A percentile compares a stretch with the other conserved stretches of the same genome.
Conservation (phyloP, 2,888 invertebrate genomes). For the Eristalinus aeneus region DNA sequence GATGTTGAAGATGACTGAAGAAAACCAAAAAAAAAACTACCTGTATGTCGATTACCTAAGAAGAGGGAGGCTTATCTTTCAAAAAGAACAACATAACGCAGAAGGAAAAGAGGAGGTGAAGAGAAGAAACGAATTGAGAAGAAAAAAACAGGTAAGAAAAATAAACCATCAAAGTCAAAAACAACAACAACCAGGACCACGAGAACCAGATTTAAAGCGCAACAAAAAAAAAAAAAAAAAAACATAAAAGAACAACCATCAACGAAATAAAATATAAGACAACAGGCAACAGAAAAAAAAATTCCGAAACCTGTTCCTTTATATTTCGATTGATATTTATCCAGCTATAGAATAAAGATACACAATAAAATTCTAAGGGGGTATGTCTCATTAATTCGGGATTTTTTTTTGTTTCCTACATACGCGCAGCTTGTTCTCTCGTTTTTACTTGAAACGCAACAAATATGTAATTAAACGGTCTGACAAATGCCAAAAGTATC, state of each 20-base stretch:
- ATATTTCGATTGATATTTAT: conserved; percentile 55
- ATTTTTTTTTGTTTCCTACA: conserved; percentile 23
- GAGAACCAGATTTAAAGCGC: conserved; percentile 50
- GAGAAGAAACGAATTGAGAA: conserved; percentile 34
- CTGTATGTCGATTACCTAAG: conserved; percentile 61
- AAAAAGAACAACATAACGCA: conserved; percentile 18
- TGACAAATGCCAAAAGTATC: conserved; percentile 30
- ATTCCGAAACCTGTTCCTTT: conserved; percentile 42
- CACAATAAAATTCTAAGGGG: conserved; percentile 46
- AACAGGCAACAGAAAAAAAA: not conserved
- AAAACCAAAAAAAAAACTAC: conserved; percentile 20
- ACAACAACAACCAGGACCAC: conserved; percentile 40
- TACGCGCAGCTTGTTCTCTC: not conserved
- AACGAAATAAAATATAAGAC: conserved; percentile 15
- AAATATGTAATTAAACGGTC: conserved; percentile 35
- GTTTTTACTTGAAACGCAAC: not conserved
- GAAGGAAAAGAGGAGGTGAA: conserved; percentile 37
- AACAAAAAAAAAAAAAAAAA: conserved; percentile 28
- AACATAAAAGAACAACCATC: conserved; percentile 1
- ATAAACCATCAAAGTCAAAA: not conserved
- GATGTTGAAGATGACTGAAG: conserved; percentile 18
- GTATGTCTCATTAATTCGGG: conserved; percentile 59
- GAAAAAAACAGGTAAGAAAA: conserved; percentile 24
- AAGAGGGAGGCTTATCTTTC: conserved; percentile 62
- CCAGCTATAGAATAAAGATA: conserved; percentile 40